phyloP scores from a whole-genome alignment of 1,140 invertebrate genomes.

The Brevipalpus yothersi region DNA sequence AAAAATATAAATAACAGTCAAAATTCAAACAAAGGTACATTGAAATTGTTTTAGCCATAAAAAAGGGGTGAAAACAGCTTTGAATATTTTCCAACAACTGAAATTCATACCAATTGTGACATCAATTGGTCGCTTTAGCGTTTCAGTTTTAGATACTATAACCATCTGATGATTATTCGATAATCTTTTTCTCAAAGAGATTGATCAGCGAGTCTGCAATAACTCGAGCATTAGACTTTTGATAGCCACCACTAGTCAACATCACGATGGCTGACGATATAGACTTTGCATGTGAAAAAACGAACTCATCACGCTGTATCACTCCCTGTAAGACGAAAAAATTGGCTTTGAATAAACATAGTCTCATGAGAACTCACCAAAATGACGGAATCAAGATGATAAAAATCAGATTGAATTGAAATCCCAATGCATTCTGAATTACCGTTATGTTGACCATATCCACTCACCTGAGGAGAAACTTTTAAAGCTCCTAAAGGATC shows the following conservation, averaged over 20 bases:
- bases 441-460: neutral
- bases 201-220: neutral
- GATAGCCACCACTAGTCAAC: conserved; percentile 36
- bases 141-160: too few relatives aligned
- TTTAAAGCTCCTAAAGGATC: conserved; percentile 39
- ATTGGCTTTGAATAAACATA: conserved; percentile 16
- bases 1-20: too few relatives aligned
- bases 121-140: too few relatives aligned
- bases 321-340: conserved; percentile 34
- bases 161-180: too few relatives aligned
- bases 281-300: conserved; percentile 40
- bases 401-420: neutral
- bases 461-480: neutral
- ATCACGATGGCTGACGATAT: conserved; percentile 50
- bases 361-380: neutral
- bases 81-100: too few relatives aligned
- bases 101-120: too few relatives aligned
- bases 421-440: too few relatives aligned
- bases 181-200: neutral
- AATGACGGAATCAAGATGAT: too few relatives aligned
- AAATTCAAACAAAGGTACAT: too few relatives aligned
- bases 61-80: too few relatives aligned
- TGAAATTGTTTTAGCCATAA: too few relatives aligned
- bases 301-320: conserved; percentile 50
- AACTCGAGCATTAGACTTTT: neutral